Conservation (phyloP, 2,888 invertebrate species). For the Bursaphelenchus okinawaensis region DNA sequence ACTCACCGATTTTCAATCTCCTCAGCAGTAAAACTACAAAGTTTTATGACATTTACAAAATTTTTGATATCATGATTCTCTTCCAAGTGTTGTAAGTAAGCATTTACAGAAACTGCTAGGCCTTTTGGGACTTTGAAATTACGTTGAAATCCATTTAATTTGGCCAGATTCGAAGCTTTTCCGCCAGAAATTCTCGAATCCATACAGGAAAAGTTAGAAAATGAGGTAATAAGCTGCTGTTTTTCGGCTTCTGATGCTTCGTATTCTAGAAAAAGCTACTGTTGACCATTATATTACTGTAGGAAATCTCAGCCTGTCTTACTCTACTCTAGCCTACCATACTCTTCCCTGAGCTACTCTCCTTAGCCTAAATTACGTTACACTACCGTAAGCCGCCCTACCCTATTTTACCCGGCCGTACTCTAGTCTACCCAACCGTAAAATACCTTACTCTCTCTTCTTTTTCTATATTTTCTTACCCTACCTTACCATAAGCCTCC, state of each 20-base stretch:
- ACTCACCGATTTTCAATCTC: background rate
- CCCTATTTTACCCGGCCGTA: too few relatives aligned
- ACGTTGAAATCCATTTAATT: conserved; percentile 62
- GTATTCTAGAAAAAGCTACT: conserved; percentile 7
- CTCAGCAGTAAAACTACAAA: background rate
- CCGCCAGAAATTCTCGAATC: conserved; percentile 67
- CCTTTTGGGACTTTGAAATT: conserved; percentile 41
- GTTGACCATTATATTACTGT: too few relatives aligned
- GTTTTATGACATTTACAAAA: background rate
- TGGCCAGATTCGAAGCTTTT: conserved; percentile 73
- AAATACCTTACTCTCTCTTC: too few relatives aligned
- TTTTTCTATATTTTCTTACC: too few relatives aligned
- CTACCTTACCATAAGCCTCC: too few relatives aligned
- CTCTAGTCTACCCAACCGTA: too few relatives aligned
- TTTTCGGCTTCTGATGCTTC: conserved; percentile 21
- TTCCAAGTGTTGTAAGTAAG: conserved; percentile 33
- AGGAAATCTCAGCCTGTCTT: background rate
- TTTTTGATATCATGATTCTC: conserved; percentile 20
- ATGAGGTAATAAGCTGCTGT: conserved; percentile 28
- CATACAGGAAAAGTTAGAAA: conserved; percentile 47
- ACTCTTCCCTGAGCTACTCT: too few relatives aligned
- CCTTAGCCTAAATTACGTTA: too few relatives aligned
- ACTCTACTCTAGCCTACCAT: background rate
- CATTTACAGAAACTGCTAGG: conserved; percentile 40
- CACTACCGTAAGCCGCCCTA: too few relatives aligned